Evolutionary conservation across 1,140 invertebrate species (phyloP).

Genomic region (Galleria mellonella): DNA sequence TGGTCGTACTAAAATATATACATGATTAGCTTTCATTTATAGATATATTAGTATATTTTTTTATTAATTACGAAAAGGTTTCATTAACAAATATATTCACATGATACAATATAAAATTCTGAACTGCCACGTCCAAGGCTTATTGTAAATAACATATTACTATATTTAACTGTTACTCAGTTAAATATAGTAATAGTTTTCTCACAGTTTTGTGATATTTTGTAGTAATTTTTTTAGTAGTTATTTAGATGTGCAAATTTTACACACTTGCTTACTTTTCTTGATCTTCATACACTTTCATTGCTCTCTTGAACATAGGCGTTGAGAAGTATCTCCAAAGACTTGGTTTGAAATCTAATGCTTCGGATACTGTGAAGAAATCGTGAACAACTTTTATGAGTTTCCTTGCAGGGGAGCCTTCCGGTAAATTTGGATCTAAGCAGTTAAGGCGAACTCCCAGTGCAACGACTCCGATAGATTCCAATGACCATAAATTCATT

Average conservation of each 20-base stretch:
- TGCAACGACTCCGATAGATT: slow-evolving; percentile 81
- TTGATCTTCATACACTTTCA: slow-evolving; percentile 53
- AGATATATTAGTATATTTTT: too few relatives aligned
- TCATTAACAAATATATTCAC: too few relatives aligned
- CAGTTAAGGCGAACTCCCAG: slow-evolving; percentile 80
- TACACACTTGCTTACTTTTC: slow-evolving; percentile 13
- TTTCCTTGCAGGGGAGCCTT: slow-evolving; percentile 72
- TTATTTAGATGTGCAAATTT: neutral
- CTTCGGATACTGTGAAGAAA: slow-evolving; percentile 75
- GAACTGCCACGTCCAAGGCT: too few relatives aligned
- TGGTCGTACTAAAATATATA: slow-evolving; percentile 11
- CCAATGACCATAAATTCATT: slow-evolving; percentile 80
- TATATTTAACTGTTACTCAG: too few relatives aligned
- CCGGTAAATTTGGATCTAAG: slow-evolving; percentile 63
- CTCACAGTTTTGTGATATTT: too few relatives aligned
- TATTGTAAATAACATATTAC: too few relatives aligned
- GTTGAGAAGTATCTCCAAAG: slow-evolving; percentile 78
- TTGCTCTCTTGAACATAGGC: slow-evolving; percentile 61
- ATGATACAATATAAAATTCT: too few relatives aligned
- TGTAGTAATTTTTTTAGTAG: neutral
- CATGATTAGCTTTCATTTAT: too few relatives aligned
- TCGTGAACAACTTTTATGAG: slow-evolving; percentile 77
- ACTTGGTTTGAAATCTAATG: slow-evolving; percentile 78
- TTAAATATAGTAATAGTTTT: too few relatives aligned
- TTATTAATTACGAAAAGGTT: too few relatives aligned